Conservation (phyloP, 2,113 vertebrate genomes). For the Calyptommatus sinebrachiatus region DNA sequence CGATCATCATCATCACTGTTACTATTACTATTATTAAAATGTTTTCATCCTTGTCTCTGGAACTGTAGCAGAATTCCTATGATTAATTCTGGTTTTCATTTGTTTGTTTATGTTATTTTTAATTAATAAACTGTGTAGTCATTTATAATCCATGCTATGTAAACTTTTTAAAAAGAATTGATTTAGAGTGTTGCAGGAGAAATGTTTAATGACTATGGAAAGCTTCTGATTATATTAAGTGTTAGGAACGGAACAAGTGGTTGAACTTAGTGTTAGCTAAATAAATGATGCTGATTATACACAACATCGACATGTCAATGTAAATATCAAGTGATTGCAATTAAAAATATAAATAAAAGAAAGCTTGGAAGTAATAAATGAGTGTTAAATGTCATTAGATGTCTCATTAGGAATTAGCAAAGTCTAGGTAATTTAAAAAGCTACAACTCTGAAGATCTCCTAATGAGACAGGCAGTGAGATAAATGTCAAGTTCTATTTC, state of each 20-base stretch:
- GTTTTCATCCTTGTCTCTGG: too few species aligned
- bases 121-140: too few species aligned
- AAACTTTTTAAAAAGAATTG: too few species aligned
- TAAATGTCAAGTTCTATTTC: conserved; percentile 14
- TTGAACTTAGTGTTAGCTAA: not conserved
- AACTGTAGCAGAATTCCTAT: too few species aligned
- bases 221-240: not conserved
- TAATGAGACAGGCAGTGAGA: conserved; percentile 30
- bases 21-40: too few species aligned
- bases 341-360: conserved; percentile 40
- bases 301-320: conserved; percentile 6
- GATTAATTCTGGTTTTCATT: too few species aligned
- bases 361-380: not conserved
- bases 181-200: not conserved
- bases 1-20: too few species aligned
- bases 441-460: conserved; percentile 3
- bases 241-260: not conserved
- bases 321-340: conserved; percentile 37
- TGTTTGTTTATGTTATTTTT: too few species aligned
- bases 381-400: conserved; percentile 27
- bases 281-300: not conserved
- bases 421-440: conserved; percentile 10
- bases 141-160: too few species aligned
- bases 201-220: not conserved
- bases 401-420: conserved; percentile 40